Base-by-base conservation (phyloP, 2,888 invertebrate genomes). In the Noctua fimbriata region DNA sequence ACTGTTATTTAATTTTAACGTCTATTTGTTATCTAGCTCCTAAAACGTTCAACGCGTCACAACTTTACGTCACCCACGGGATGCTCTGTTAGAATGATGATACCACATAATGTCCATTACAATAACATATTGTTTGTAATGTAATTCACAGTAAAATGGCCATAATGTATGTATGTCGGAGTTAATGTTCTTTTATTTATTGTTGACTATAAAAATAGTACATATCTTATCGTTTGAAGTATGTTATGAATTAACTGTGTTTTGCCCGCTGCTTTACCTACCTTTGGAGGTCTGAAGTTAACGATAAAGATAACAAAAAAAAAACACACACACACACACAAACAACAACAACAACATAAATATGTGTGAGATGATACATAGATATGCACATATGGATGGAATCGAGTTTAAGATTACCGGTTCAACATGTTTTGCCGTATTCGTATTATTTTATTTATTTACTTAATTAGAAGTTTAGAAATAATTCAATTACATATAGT, bases 31-130 rank as follows among this genome's bases (percentile, higher is more conserved):
- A 36, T 69, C 76, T 55, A 76, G 28, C 28, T 69, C 32, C 63
- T 65, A 69, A 83, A 81, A 69, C 49, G 65, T 83, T 83, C 4
- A 47, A 10, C 78, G 77, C 65, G 47, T 83, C 52, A 83, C 41
- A 55, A 70, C 12, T 71, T 47, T 66, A 81, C 47, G 82, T 76
- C 76, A 70, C 86, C 72, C 82, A 6, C 47, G 82, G 73, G 82
- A 84, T 69, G 69, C 66, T 60, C 67, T 70, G 60, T 58, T 60
- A 76, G 65, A 85, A 66, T 83, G 65, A 83, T 83, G 83, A 32
- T 49, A 66, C 82, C 73, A 67, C 73, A 73, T 70, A 67, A 76
- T 76, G 73, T 41, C 69, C 72, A 76, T 81, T 83, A 76, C 60
- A 67, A 75, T 73, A 75, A 76, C 24, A 16, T 82, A 76, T 74